Evolutionary conservation across 2,113 vertebrate species (phyloP).

Genomic region (Microcebus jonahi): DNA sequence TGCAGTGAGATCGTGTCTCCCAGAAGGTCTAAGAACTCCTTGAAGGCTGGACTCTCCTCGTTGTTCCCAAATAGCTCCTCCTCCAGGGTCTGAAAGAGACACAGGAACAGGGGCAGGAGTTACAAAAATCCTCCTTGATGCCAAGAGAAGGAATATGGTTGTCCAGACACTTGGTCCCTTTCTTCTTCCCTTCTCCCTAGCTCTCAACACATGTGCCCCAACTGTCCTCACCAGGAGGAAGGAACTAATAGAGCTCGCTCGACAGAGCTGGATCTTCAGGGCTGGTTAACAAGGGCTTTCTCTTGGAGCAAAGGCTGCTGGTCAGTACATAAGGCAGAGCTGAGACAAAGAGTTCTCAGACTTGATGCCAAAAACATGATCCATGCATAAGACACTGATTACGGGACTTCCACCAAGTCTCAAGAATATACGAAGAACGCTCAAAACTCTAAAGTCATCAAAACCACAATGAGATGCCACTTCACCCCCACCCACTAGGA

Average conservation of each 20-base stretch:
- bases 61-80: constrained; percentile 95
- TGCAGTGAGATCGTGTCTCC: constrained; percentile 94
- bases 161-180: neutral
- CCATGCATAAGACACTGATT: neutral
- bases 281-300: neutral
- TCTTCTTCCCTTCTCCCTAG: neutral
- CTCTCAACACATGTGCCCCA: neutral
- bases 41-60: constrained; percentile 93
- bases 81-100: constrained; percentile 90
- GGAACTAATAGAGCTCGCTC: neutral
- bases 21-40: constrained; percentile 91
- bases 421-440: neutral
- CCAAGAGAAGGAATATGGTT: neutral
- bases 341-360: neutral
- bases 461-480: too few species aligned
- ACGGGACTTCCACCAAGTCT: neutral
- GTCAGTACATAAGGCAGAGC: neutral
- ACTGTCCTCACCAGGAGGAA: neutral
- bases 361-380: neutral
- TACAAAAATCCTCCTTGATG: neutral
- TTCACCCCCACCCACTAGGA: too few species aligned
- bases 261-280: neutral
- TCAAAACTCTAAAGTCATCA: constrained; percentile 10
- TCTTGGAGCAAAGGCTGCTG: neutral
- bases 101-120: neutral